phyloP scores from a whole-genome alignment of 2,888 invertebrate species.

The Netelia inedita region DNA sequence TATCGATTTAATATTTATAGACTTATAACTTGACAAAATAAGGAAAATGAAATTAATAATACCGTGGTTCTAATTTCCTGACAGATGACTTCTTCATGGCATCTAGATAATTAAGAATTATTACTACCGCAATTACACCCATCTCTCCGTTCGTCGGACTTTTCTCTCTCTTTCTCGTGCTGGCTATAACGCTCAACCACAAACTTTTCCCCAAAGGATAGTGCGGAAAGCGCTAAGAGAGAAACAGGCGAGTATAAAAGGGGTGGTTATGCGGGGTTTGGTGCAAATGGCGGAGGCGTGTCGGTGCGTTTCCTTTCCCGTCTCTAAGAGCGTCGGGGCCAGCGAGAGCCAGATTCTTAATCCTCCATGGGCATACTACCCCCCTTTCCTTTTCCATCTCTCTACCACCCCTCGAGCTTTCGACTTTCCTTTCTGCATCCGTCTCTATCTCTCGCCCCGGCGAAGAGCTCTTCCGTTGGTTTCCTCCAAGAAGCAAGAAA shows the following conservation, averaged over 20 bases:
- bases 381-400: neutral
- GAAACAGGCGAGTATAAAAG: constrained; percentile 29
- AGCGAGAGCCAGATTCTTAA: constrained; percentile 2
- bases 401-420: constrained; percentile 1
- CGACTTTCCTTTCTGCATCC: constrained; percentile 48
- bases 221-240: constrained; percentile 29
- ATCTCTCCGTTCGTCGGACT: neutral
- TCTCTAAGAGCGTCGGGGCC: constrained; percentile 35
- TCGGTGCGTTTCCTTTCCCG: constrained; percentile 54
- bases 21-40: no score
- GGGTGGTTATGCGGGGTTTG: constrained; percentile 20
- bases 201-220: constrained; percentile 17
- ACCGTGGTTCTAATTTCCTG: no score
- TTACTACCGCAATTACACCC: constrained; percentile 35
- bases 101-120: constrained; percentile 58
- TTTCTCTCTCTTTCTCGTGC: neutral
- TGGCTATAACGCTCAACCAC: constrained; percentile 11
- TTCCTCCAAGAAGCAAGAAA: constrained; percentile 49
- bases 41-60: no score
- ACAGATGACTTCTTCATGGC: neutral
- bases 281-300: constrained; percentile 62
- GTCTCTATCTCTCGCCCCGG: constrained; percentile 16
- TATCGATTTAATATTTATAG: no score
- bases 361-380: constrained; percentile 45
- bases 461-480: constrained; percentile 24